Conservation (phyloP, 2,113 vertebrate species). For the Nyctibius bracteatus region DNA sequence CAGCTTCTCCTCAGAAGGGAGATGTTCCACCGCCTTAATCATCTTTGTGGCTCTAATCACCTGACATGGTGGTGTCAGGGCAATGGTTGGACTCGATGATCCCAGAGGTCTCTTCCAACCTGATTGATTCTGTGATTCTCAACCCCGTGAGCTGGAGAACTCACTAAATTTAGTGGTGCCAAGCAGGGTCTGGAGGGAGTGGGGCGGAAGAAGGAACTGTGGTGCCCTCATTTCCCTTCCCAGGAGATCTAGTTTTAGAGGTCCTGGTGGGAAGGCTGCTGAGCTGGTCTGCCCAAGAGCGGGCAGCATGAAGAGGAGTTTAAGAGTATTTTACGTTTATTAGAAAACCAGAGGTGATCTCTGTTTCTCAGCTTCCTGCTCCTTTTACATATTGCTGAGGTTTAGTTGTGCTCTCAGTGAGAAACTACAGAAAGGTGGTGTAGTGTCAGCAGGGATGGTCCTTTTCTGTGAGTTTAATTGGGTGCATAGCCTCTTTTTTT, state of each 20-base stretch:
- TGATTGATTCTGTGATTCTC: no score
- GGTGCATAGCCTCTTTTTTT: background rate
- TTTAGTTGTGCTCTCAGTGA: background rate
- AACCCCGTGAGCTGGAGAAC: rapidly evolving
- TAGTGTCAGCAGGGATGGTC: background rate
- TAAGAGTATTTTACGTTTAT: background rate
- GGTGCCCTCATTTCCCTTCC: background rate
- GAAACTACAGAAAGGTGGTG: background rate
- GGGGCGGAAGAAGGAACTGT: background rate
- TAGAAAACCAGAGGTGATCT: background rate
- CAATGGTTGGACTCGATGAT: no score
- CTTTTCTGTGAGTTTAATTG: background rate
- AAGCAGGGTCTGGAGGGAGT: background rate
- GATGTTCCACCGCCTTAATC: no score
- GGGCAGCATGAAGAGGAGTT: background rate
- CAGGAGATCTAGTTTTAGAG: background rate
- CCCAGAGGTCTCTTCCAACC: no score
- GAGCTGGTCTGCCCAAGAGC: background rate
- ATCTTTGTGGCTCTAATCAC: no score
- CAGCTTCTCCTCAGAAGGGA: no score
- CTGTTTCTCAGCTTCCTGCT: background rate
- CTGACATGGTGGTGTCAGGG: no score
- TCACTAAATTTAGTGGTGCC: background rate
- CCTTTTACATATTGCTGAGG: background rate
- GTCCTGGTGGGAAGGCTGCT: background rate